Evolutionary conservation across 1,140 invertebrate genomes (phyloP).

Genomic region (Daktulosphaira vitifoliae): DNA sequence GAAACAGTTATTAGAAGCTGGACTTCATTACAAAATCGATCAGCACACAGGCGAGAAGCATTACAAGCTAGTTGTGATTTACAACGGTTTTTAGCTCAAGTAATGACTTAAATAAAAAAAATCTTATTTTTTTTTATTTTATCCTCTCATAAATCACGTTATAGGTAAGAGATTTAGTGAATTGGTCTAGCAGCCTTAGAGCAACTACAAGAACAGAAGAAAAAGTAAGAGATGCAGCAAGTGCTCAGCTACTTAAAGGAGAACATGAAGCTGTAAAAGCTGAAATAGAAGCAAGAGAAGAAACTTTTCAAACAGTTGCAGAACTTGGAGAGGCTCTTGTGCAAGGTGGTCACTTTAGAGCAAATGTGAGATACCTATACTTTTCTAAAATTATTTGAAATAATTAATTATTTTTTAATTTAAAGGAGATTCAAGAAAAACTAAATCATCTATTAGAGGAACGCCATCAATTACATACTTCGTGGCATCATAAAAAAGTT

Average conservation of each 20-base stretch:
- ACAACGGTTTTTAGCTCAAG: conserved; percentile 74
- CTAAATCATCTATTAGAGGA: conserved; percentile 68
- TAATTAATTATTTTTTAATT: background rate
- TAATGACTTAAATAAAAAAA: conserved; percentile 38
- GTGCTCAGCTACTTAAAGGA: conserved; percentile 75
- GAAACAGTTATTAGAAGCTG: conserved; percentile 74
- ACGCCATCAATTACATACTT: conserved; percentile 64
- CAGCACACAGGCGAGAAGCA: conserved; percentile 65
- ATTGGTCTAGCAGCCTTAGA: conserved; percentile 74
- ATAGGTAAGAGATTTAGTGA: conserved; percentile 77
- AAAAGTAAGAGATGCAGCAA: conserved; percentile 74
- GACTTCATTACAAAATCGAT: conserved; percentile 73
- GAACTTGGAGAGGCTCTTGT: conserved; percentile 76
- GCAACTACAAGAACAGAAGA: conserved; percentile 72
- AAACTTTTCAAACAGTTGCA: conserved; percentile 69
- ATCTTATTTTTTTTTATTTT: background rate
- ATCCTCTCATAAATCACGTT: conserved; percentile 8
- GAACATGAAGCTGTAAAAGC: conserved; percentile 86
- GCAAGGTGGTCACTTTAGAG: conserved; percentile 74
- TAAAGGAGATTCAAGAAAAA: conserved; percentile 67
- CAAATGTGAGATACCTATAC: conserved; percentile 42
- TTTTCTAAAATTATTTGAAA: background rate
- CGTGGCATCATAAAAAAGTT: conserved; percentile 83
- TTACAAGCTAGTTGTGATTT: conserved; percentile 80
- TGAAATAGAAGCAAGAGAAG: conserved; percentile 90